These are phyloP conservation scores for Pegea sp. DNA, from an alignment of 23 tunicate species.

Conservation along the genomic window DNA sequence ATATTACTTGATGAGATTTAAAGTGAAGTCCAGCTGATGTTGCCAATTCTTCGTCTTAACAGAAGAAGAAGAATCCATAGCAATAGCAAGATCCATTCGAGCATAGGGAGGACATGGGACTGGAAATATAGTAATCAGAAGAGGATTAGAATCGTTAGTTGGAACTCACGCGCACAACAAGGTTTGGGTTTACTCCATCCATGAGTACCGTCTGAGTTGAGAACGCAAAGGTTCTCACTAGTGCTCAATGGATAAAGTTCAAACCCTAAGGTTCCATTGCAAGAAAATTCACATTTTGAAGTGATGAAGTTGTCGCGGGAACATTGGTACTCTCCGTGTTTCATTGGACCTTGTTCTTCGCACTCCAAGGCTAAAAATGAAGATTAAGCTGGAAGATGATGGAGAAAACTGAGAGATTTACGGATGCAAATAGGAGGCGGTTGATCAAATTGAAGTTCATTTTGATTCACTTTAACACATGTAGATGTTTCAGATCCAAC, in stretches of 20 bases:
- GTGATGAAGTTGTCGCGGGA: neutral
- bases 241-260: neutral
- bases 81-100: constrained; percentile 27
- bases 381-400: neutral
- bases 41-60: constrained; percentile 8
- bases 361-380: neutral
- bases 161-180: neutral
- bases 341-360: neutral
- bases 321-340: neutral
- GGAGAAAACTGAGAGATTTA: too few species aligned
- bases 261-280: neutral
- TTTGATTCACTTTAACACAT: constrained; percentile 17
- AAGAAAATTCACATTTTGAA: neutral
- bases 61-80: constrained; percentile 26
- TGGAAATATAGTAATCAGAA: too few species aligned
- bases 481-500: constrained; percentile 22
- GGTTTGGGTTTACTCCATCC: neutral
- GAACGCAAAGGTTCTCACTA: neutral
- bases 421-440: constrained; percentile 48
- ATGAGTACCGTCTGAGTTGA: neutral
- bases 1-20: constrained; percentile 6
- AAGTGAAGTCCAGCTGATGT: constrained; percentile 7
- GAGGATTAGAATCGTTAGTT: too few species aligned
- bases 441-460: constrained; percentile 17
- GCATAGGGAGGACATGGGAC: neutral